These are phyloP conservation scores for Apostichopus japonicus DNA, from an alignment of 35 echinoderm and acorn worm genomes.

Conservation along the genomic window DNA sequence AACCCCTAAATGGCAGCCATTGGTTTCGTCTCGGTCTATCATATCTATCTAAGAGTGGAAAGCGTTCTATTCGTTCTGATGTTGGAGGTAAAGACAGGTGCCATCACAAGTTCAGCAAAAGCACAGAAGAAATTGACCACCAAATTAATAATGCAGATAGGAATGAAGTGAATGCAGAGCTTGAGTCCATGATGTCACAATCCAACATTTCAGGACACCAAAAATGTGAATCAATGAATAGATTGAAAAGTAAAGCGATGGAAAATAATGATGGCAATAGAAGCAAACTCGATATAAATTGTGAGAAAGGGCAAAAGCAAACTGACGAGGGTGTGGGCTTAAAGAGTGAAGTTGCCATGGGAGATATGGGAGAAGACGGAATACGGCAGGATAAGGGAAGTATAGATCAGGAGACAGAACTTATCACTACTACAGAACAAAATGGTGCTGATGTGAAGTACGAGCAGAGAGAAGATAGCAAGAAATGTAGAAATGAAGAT, in stretches of 20 bases:
- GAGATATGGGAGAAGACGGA: background rate
- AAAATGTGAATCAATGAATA: background rate
- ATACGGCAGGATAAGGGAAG: background rate
- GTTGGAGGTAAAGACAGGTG: background rate
- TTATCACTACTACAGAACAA: background rate
- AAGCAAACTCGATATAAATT: too few species aligned
- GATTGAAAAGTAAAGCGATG: background rate
- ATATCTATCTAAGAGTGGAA: background rate
- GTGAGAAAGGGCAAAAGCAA: too few species aligned
- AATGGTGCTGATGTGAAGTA: background rate
- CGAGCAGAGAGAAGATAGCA: background rate
- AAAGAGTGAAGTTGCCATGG: too few species aligned
- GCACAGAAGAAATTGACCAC: background rate
- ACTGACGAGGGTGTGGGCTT: too few species aligned
- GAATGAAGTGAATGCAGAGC: background rate
- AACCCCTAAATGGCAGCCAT: slow-evolving; percentile 33
- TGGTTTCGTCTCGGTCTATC: slow-evolving; percentile 20
- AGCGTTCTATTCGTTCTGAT: background rate
- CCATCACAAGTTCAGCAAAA: background rate
- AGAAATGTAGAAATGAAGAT: background rate
- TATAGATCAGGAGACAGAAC: background rate
- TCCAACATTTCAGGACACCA: background rate
- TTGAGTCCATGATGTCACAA: background rate
- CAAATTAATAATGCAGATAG: background rate
- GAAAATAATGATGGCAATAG: too few species aligned